Base-by-base conservation (phyloP, 2,888 invertebrate genomes). In the Laothoe populi region DNA sequence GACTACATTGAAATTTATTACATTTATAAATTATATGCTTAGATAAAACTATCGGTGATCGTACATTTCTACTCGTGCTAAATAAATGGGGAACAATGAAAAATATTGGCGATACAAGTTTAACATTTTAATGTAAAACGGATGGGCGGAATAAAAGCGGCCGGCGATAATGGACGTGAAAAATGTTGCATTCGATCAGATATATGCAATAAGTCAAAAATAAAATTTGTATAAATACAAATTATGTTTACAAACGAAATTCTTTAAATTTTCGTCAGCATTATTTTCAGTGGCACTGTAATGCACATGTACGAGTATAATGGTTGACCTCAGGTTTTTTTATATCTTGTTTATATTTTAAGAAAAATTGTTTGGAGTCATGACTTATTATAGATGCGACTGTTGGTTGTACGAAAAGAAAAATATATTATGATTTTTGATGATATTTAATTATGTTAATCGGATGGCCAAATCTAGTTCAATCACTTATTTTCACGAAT, bases 181-280 rank as follows among this genome's bases (percentile, higher is more conserved):
- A 53, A 61, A 61, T 53, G 24, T 49, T 61, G 26, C 60, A 61
- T 26, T 60, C 49, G 26, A 16, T 42, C 60, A 26, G 42, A 42
- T 26, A 53, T 53, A 61, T 61, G 49, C 26, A 61, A 24, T 13
- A 61, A 61, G 42, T 53, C 42, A 61, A 61, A 61, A 61, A 61
- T 53, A 35, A 61, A 44, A 53, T 26, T 61, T 26, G 38, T 42
- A 53, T 49, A 49, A 38, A 61, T 53, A 53, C 42, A 42, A 40
- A 44, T 44, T 44, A 16, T 61, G 42, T 53, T 53, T 61, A 61
- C 49, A 42, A 61, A 53, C 42, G 42, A 13, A 26, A 61, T 61
- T 42, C 42, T 40, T 61, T 4, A 40, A 61, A 61, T 53, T 49
- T 61, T 42, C 10, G 31, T 42, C 16, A 42, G 40, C n/a, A 57